Conservation (phyloP, 1,140 invertebrate species). For the Drosophila persimilis region DNA sequence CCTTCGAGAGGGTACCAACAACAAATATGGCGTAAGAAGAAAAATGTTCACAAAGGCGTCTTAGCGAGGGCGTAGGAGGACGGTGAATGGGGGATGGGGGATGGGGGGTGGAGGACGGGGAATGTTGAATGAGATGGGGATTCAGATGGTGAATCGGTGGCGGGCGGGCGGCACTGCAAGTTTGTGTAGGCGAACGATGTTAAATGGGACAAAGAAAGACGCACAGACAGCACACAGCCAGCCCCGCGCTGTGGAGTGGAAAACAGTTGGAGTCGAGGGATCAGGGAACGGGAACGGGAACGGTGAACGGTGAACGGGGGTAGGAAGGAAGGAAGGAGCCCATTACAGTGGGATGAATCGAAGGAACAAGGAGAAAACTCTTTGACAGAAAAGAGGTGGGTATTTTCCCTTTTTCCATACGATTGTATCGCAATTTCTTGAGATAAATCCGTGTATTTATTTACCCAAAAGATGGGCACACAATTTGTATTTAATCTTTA, state of each 20-base stretch:
- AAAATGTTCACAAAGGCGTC: constrained; percentile 54
- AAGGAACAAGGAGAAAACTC: no score
- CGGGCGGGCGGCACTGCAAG: constrained; percentile 8
- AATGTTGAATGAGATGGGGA: background rate
- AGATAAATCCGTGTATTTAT: no score
- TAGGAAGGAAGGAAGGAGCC: no score
- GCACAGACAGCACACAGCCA: constrained; percentile 17
- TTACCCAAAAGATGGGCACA: no score
- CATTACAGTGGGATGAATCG: no score
- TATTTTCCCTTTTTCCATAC: no score
- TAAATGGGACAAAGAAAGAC: constrained; percentile 53
- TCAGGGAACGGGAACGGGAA: no score
- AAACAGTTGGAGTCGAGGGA: background rate
- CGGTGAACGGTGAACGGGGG: no score
- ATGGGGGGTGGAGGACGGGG: background rate
- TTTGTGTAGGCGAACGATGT: constrained; percentile 31
- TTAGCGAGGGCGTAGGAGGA: background rate
- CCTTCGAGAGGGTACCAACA: constrained; percentile 12
- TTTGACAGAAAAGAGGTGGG: no score
- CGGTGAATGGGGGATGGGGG: background rate
- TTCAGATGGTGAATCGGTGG: no score
- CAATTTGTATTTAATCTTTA: no score
- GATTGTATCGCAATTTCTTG: no score
- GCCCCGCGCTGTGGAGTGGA: background rate
- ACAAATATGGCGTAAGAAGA: constrained; percentile 41